phyloP scores from a whole-genome alignment of 2,888 invertebrate species.

The Pseudanteris insignis region DNA sequence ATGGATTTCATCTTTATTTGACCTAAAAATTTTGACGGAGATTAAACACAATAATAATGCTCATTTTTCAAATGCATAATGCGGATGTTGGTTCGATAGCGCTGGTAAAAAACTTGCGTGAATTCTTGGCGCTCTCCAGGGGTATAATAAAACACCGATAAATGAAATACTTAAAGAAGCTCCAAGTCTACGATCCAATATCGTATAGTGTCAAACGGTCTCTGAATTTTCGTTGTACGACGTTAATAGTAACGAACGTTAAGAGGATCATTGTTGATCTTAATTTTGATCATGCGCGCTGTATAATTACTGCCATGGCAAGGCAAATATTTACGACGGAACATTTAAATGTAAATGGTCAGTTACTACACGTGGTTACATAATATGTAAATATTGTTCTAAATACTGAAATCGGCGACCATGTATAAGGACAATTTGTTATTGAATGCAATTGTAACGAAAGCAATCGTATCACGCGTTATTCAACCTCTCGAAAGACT shows the following conservation, averaged over 20 bases:
- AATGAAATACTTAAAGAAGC: no score
- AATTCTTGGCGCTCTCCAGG: no score
- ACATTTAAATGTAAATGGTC: conserved; percentile 41
- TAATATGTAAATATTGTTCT: conserved; percentile 46
- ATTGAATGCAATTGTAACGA: conserved; percentile 17
- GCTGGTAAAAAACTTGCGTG: no score
- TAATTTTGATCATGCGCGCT: conserved; percentile 23
- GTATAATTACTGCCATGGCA: conserved; percentile 34
- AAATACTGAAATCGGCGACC: conserved; percentile 38
- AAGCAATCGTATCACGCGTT: conserved; percentile 2
- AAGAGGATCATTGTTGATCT: conserved; percentile 37
- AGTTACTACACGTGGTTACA: conserved; percentile 30
- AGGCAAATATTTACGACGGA: conserved; percentile 38
- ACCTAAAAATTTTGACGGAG: no score
- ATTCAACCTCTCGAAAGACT: background rate
- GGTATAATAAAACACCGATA: no score
- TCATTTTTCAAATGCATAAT: no score
- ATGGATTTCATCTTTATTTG: no score
- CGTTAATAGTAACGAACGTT: conserved; percentile 30
- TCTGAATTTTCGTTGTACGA: no score
- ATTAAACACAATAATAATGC: no score
- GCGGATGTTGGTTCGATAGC: no score
- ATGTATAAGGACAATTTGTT: conserved; percentile 16
- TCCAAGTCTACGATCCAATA: no score
- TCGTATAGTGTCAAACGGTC: no score